A percentile compares a stretch with the other conserved stretches of the same genome.
Evolutionary conservation across 2,113 vertebrate species (phyloP).

Genomic region (Thymallus thymallus): DNA sequence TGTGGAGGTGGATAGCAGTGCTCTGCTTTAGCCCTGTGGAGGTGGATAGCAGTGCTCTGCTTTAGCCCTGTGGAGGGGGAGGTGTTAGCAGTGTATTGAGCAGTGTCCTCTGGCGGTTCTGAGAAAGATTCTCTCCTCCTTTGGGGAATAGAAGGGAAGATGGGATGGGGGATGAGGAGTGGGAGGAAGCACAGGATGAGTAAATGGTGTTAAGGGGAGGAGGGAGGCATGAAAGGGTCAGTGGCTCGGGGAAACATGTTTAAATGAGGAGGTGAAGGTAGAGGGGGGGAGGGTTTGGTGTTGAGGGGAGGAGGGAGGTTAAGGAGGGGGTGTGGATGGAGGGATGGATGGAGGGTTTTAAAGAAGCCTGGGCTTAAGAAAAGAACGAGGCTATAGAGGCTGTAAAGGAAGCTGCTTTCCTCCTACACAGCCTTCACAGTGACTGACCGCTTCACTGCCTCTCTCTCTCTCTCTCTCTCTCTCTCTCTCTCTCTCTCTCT

Average conservation of each 20-base stretch:
- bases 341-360: slow-evolving; percentile 54
- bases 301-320: slow-evolving; percentile 38
- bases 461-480: slow-evolving; percentile 43
- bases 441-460: slow-evolving; percentile 61
- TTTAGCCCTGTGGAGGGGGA: slow-evolving; percentile 37
- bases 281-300: slow-evolving; percentile 10
- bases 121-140: slow-evolving; percentile 45
- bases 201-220: not conserved
- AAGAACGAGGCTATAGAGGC: slow-evolving; percentile 55
- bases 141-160: slow-evolving; percentile 7
- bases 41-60: slow-evolving; percentile 51
- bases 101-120: slow-evolving; percentile 44
- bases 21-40: too few relatives aligned
- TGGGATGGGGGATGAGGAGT: not conserved
- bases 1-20: not conserved
- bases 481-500: slow-evolving; percentile 40
- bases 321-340: slow-evolving; percentile 50
- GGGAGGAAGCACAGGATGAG: too few relatives aligned
- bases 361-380: slow-evolving; percentile 63
- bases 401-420: slow-evolving; percentile 62
- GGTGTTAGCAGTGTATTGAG: slow-evolving; percentile 35
- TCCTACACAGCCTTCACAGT: not conserved
- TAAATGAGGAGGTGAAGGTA: slow-evolving; percentile 39
- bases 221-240: slow-evolving; percentile 42
- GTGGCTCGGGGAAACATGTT: slow-evolving; percentile 40